Base-by-base conservation (phyloP, 2,888 invertebrate genomes). In the Geotrupes spiniger region DNA sequence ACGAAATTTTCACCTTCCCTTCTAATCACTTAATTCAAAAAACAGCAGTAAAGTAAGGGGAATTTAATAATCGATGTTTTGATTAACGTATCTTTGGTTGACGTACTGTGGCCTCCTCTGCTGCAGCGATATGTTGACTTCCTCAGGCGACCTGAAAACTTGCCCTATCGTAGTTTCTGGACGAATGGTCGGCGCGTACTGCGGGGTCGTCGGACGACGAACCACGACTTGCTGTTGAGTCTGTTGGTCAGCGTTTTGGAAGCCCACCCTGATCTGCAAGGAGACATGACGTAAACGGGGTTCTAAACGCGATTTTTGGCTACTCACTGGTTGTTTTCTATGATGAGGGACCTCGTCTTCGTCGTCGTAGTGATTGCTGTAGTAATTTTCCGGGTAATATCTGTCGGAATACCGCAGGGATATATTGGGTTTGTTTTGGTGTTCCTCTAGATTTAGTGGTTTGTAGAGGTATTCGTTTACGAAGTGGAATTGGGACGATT, bases 401-500 rank as follows among this genome's bases (percentile, higher is more conserved):
- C 91, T 78, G 67, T 91, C 91, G 44, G 89, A 88, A 74, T 91
- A 91, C 65, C 85, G 81, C 50, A 78, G 59, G 5, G 89, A 85
- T 2, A 89, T 82, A 68, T 89, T 91, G 17, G 91, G 91, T 60
- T 86, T 88, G 60, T 78, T 79, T 67, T 89, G 84, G 41, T 85
- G 86, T 70, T 92, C 91, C 63, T 89, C 89, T 54, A 85, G 80
- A 69, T 92, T 91, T 65, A 92, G 77, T 1, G 92, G 91, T 63
- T 89, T 86, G 79, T 94, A 93, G 15, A 94, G 77, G 72, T 91
- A 93, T 57, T 93, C 93, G 72, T 94, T 94, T 58, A 94, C 92
- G 68, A 93, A 91, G 71, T 92, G 92, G 71, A 86, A 93, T 66
- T 91, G 88, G 4, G 90, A 85, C 0, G 92, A 92, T 71, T 89